These are phyloP conservation scores for Parnassius smintheus DNA, from an alignment of 2,888 invertebrate species.

Conservation along the genomic window DNA sequence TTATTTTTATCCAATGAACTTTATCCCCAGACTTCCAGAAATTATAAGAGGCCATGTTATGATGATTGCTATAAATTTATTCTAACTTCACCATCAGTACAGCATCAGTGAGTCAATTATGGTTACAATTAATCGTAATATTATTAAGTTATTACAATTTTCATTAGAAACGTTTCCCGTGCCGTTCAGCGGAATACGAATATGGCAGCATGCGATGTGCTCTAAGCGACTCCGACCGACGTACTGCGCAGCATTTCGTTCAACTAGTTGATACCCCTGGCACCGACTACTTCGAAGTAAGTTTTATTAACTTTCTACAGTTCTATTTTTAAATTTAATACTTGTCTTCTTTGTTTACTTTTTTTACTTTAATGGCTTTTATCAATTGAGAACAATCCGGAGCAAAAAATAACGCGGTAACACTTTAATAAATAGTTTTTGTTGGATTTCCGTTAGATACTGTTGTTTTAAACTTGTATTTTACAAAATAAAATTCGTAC, in stretches of 20 bases:
- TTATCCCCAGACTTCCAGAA: too few species aligned
- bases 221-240: constrained; percentile 93
- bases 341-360: constrained; percentile 20
- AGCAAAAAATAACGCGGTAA: constrained; percentile 18
- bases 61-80: too few species aligned
- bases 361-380: constrained; percentile 19
- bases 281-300: constrained; percentile 77
- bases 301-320: constrained; percentile 15
- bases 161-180: constrained; percentile 90
- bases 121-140: too few species aligned
- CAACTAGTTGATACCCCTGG: constrained; percentile 92
- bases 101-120: too few species aligned
- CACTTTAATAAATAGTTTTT: constrained; percentile 24
- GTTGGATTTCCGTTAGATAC: constrained; percentile 7
- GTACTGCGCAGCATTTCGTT: constrained; percentile 93
- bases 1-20: too few species aligned
- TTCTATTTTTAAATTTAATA: constrained; percentile 15
- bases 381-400: constrained; percentile 25
- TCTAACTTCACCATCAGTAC: too few species aligned
- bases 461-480: constrained; percentile 14
- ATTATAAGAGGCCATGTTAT: too few species aligned
- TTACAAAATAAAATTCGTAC: too few species aligned
- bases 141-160: background rate
- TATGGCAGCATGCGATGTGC: constrained; percentile 96
- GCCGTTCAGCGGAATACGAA: constrained; percentile 96